A percentile compares a stretch with the other conserved stretches of the same genome.
Conservation (phyloP, 2,113 vertebrate species). For the Reinhardtius hippoglossoides region DNA sequence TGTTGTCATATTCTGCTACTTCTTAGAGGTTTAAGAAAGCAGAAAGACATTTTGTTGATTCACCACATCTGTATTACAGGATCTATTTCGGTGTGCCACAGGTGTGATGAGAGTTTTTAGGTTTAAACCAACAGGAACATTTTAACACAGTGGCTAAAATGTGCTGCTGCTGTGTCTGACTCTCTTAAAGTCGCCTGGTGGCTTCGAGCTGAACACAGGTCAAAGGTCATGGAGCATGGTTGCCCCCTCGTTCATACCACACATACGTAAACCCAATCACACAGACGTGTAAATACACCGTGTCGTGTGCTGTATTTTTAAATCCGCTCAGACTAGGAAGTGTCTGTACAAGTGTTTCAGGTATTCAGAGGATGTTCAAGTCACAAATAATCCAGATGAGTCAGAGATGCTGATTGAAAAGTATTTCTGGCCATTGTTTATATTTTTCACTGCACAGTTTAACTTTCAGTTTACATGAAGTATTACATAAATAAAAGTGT, state of each 20-base stretch:
- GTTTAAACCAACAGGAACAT: too few species aligned
- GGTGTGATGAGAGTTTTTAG: too few species aligned
- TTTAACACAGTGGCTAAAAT: too few species aligned
- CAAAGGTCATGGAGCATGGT: constrained; percentile 38
- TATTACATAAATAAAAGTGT: too few species aligned
- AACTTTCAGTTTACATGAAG: too few species aligned
- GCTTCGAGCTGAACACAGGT: constrained; percentile 9
- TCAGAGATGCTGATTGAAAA: not conserved
- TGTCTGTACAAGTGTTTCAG: not conserved
- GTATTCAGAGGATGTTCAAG: not conserved
- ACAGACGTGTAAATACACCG: not conserved
- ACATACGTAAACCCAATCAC: not conserved
- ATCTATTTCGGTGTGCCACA: too few species aligned
- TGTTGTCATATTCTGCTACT: not conserved
- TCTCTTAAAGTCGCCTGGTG: too few species aligned
- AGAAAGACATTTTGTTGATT: too few species aligned
- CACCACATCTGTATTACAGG: too few species aligned
- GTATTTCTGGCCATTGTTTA: not conserved
- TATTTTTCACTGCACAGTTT: too few species aligned
- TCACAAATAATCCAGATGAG: not conserved
- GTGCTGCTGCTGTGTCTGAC: too few species aligned
- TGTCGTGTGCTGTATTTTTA: not conserved
- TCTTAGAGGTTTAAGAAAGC: not conserved
- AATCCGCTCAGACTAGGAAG: constrained; percentile 7
- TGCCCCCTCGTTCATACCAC: constrained; percentile 19